These are phyloP conservation scores for Cataglyphis cursor DNA, from an alignment of 2,888 invertebrate genomes.

Conservation along the genomic window DNA sequence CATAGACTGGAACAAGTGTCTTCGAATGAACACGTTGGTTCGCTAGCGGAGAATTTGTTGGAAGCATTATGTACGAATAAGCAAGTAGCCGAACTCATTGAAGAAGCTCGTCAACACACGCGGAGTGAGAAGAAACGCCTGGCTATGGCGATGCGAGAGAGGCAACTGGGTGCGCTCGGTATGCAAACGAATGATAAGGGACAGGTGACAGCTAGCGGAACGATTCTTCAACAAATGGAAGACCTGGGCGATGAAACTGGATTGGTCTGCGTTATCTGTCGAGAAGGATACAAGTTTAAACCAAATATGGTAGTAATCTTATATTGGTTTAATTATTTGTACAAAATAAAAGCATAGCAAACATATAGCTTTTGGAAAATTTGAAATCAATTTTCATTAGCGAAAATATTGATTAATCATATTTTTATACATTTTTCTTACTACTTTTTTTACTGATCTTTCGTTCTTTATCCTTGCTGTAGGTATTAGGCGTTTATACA, in stretches of 20 bases:
- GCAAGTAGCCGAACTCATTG: slow-evolving; percentile 94
- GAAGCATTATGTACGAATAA: slow-evolving; percentile 94
- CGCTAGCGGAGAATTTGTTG: slow-evolving; percentile 97
- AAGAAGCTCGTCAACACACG: slow-evolving; percentile 97
- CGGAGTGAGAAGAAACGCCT: slow-evolving; percentile 98
- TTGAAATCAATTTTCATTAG: neutral
- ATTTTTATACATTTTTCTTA: slow-evolving; percentile 7
- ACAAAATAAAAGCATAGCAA: neutral
- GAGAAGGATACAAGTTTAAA: slow-evolving; percentile 98
- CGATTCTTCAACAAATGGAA: slow-evolving; percentile 96
- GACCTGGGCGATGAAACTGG: slow-evolving; percentile 98
- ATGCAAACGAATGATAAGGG: slow-evolving; percentile 99
- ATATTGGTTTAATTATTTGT: neutral
- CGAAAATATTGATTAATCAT: slow-evolving; percentile 10
- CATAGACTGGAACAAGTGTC: slow-evolving; percentile 99
- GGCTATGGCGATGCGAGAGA: slow-evolving; percentile 99
- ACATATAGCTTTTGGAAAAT: neutral
- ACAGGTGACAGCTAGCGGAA: slow-evolving; percentile 96
- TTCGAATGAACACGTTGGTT: slow-evolving; percentile 98
- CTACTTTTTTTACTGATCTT: slow-evolving; percentile 10
- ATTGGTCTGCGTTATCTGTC: slow-evolving; percentile 98
- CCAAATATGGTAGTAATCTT: slow-evolving; percentile 91
- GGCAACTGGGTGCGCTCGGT: slow-evolving; percentile 97
- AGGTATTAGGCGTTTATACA: slow-evolving; percentile 97
- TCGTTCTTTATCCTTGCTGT: slow-evolving; percentile 25